A percentile compares a stretch with the other conserved stretches of the same genome.
Evolutionary conservation across 1,140 invertebrate genomes (phyloP).

Genomic region (Homarus americanus): DNA sequence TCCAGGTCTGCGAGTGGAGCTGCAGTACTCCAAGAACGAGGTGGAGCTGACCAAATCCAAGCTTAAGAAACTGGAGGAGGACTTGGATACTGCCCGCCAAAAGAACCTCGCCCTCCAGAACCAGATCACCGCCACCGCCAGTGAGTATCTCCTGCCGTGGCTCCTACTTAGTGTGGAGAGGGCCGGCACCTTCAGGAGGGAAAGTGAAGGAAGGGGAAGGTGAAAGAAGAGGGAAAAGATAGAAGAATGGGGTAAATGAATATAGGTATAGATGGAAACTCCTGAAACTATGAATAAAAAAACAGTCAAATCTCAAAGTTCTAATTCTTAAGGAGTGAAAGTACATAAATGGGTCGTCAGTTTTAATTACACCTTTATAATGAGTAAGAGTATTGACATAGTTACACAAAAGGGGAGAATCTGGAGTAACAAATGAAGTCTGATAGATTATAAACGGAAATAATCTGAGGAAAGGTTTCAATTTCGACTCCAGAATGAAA

Average conservation of each 20-base stretch:
- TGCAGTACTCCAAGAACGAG: slow-evolving; percentile 81
- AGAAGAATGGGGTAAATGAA: neutral
- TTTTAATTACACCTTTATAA: no score
- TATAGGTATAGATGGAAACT: no score
- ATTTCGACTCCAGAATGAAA: no score
- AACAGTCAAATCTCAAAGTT: no score
- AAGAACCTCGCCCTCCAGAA: slow-evolving; percentile 79
- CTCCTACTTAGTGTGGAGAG: neutral
- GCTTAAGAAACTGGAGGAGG: slow-evolving; percentile 81
- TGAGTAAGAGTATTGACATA: no score
- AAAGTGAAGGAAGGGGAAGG: neutral
- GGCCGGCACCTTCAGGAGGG: neutral
- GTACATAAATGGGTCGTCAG: no score
- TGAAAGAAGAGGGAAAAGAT: neutral
- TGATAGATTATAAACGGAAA: no score
- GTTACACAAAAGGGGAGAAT: no score
- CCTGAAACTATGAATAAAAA: no score
- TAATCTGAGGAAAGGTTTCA: no score
- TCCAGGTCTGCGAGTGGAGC: slow-evolving; percentile 81
- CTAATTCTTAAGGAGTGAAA: no score
- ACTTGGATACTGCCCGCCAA: slow-evolving; percentile 79
- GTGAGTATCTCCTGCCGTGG: slow-evolving; percentile 6
- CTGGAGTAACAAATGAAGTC: no score
- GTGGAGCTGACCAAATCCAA: slow-evolving; percentile 80
- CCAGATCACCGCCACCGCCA: slow-evolving; percentile 54